These are phyloP conservation scores for Cygnus olor DNA, from an alignment of 2,797 vertebrate genomes.

Conservation along the genomic window DNA sequence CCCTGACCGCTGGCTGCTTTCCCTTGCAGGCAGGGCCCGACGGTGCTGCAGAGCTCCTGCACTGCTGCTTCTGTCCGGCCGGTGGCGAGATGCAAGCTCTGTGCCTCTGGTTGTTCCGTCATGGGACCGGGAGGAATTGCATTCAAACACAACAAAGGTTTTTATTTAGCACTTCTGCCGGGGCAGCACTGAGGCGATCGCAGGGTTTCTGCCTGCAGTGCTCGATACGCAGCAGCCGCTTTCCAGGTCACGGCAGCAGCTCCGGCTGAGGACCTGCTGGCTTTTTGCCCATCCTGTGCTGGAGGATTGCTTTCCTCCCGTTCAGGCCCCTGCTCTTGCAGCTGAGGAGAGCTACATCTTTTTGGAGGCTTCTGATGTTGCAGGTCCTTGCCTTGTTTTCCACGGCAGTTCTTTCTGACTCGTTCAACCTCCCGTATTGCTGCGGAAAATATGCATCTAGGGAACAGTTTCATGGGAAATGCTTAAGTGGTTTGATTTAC, in stretches of 20 bases:
- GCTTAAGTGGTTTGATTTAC: slow-evolving; percentile 1
- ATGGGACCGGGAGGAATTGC: background rate
- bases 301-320: background rate
- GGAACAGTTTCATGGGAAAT: background rate
- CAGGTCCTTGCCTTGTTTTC: background rate
- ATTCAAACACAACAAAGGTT: background rate
- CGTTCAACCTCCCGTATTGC: background rate
- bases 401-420: background rate
- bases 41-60: background rate
- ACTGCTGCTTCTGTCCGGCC: background rate
- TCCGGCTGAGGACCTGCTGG: background rate
- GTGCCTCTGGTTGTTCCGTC: background rate
- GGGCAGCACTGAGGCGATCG: background rate
- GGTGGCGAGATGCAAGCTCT: background rate
- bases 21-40: fast-evolving
- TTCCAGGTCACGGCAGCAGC: background rate
- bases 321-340: fast-evolving
- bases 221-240: fast-evolving
- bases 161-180: background rate
- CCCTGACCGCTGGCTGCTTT: fast-evolving
- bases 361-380: background rate
- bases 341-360: background rate
- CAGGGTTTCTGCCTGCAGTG: background rate
- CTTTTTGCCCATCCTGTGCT: background rate
- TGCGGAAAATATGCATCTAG: background rate